Conservation (phyloP, 2,888 invertebrate species). For the Leptogaster cylindrica region DNA sequence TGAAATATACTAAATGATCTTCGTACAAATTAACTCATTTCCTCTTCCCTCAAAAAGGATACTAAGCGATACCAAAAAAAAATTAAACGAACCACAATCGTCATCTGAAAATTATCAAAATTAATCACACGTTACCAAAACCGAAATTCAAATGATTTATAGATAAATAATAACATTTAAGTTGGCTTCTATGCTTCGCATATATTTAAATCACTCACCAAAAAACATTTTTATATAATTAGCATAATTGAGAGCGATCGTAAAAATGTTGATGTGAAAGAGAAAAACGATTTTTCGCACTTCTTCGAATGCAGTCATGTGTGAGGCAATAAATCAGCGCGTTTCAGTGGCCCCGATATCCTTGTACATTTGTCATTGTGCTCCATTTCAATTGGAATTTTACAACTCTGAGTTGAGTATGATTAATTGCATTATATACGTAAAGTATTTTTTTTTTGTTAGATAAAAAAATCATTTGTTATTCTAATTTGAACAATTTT, state of each 20-base stretch:
- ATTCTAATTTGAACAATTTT: conserved; percentile 34
- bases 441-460: too few relatives aligned
- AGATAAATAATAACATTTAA: neutral
- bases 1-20: too few relatives aligned
- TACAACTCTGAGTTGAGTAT: conserved; percentile 10
- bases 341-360: conserved; percentile 24
- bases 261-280: conserved; percentile 18
- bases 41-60: too few relatives aligned
- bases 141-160: conserved; percentile 27
- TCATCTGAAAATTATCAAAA: conserved; percentile 27
- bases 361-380: conserved; percentile 31
- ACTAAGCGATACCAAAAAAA: too few relatives aligned
- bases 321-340: conserved; percentile 31
- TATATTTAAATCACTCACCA: neutral
- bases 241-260: conserved; percentile 29
- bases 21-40: too few relatives aligned
- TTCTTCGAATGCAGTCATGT: conserved; percentile 22
- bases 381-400: conserved; percentile 24
- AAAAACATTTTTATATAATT: conserved; percentile 36
- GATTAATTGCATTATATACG: conserved; percentile 24
- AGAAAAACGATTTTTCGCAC: conserved; percentile 9
- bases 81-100: neutral
- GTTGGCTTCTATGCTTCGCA: neutral
- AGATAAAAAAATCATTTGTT: conserved; percentile 22
- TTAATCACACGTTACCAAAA: conserved; percentile 20